Evolutionary conservation across 2,888 invertebrate genomes (phyloP).

Genomic region (Stomorhina lunata): DNA sequence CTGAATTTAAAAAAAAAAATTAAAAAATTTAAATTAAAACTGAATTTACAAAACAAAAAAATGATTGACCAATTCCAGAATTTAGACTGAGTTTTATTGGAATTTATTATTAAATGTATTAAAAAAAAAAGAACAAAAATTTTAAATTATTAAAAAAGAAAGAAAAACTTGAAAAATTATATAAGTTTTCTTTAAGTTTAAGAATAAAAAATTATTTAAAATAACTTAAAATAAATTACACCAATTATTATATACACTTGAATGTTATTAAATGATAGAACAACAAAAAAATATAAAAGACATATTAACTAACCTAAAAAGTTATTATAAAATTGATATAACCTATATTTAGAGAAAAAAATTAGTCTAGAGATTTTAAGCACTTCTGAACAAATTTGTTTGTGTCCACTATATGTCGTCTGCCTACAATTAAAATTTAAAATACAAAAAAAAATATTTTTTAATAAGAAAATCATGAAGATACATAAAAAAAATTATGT

Average conservation of each 20-base stretch:
- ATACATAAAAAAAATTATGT: neutral
- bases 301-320: neutral
- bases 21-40: neutral
- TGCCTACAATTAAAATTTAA: neutral
- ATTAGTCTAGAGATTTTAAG: neutral
- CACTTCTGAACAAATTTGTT: neutral
- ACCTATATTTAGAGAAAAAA: neutral
- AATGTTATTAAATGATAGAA: constrained; percentile 26
- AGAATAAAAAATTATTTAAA: neutral
- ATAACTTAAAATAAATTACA: constrained; percentile 30
- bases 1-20: neutral
- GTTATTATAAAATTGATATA: neutral
- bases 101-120: constrained; percentile 49
- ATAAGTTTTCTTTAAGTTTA: neutral
- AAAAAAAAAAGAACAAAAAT: constrained; percentile 8
- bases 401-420: constrained; percentile 34
- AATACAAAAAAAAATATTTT: no score
- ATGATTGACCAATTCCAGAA: constrained; percentile 63
- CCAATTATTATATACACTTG: constrained; percentile 17
- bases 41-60: neutral
- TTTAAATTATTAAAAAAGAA: neutral
- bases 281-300: neutral
- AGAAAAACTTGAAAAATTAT: neutral
- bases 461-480: no score
- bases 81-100: constrained; percentile 65